Evolutionary conservation across 1,140 invertebrate genomes (phyloP), one percentile per base, ranked within the genome.

Genomic region (Drosophila subpulchrella): DNA sequence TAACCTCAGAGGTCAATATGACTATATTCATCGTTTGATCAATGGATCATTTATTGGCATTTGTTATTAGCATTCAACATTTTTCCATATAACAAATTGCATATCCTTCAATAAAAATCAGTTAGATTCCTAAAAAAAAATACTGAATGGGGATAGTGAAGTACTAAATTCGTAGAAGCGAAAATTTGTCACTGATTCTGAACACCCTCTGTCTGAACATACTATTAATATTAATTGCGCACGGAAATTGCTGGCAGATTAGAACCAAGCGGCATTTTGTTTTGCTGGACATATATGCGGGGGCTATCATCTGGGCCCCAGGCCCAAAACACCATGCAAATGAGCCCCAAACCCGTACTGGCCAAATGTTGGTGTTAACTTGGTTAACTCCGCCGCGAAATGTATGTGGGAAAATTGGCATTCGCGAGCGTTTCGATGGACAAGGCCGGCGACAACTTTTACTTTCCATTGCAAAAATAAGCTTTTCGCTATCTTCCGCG

Each of bases 331-430:
- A 5, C 61, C 78, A 86, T 86, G 83, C 83, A 86, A 86, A 86
- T 86, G 54, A 39, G 10, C 47, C 39, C 36, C 42, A 20, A 51
- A 56, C 67, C 51, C 60, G 75, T 75, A 68, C 53, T 72, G 61
- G 27, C 81, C 82, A 85, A 86, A 79, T 80, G 80, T 80, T 84
- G 77, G 84, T 89, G 84, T 84, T 72, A 84, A 88, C 72, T 74
- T 67, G 61, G 65, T 51, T 66, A 53, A 36, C 50, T 71, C 56
- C 51, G 79, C 55, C 58, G 60, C 72, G 36, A 79, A 88, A 88
- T 89, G 71, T 89, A 88, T 88, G 83, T 88, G 83, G 83, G 84
- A 88, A 88, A 88, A 89, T 88, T 88, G 83, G 76, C 68, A 89
- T 83, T 80, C 79, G 79, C 75, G 83, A 66, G 82, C 75, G 51